These are phyloP conservation scores for Hemithea aestivaria DNA, from an alignment of 2,888 invertebrate species.

Conservation along the genomic window DNA sequence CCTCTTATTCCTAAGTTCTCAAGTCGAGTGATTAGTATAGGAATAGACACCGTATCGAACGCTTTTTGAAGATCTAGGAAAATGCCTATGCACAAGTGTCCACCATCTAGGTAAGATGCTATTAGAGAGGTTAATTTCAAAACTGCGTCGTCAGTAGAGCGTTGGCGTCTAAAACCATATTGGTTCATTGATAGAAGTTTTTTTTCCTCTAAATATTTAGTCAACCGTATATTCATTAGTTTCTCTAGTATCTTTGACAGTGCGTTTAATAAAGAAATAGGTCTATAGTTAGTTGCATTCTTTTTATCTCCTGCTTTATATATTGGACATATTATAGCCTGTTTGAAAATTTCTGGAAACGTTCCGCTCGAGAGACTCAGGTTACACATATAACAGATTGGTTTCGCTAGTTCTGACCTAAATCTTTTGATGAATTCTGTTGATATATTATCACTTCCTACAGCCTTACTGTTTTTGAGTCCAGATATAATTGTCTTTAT, in stretches of 20 bases:
- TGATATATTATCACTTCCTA: no score
- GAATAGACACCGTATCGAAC: background rate
- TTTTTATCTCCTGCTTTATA: conserved; percentile 18
- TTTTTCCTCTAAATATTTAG: background rate
- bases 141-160: background rate
- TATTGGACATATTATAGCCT: conserved; percentile 17
- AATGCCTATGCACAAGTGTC: background rate
- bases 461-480: no score
- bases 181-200: background rate
- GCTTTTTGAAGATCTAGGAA: background rate
- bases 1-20: no score
- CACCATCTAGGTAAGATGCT: background rate
- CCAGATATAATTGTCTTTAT: no score
- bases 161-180: background rate
- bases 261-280: conserved; percentile 18
- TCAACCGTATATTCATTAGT: background rate
- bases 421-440: no score
- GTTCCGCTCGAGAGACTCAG: conserved; percentile 6
- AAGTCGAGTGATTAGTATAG: no score
- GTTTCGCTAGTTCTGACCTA: no score
- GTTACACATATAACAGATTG: conserved; percentile 1
- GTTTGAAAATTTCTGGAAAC: conserved; percentile 20
- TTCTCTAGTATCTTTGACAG: conserved; percentile 22
- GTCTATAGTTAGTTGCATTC: conserved; percentile 22
- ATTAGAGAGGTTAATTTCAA: background rate